Conservation (phyloP, 2,888 invertebrate species). For the Hipparchia semele region DNA sequence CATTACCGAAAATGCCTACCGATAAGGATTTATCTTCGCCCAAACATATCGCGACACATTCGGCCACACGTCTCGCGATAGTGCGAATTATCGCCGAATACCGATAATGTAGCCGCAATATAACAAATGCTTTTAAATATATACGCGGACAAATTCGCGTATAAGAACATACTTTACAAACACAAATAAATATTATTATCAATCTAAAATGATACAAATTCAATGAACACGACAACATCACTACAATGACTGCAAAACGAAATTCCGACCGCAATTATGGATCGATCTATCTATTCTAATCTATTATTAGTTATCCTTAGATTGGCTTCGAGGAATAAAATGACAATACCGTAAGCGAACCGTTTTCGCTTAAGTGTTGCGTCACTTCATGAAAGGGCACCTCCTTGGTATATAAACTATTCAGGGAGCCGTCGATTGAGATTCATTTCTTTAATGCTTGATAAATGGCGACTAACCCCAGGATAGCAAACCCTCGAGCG, state of each 20-base stretch:
- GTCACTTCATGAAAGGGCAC: conserved; percentile 9
- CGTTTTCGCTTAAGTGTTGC: conserved; percentile 26
- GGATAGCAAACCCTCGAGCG: conserved; percentile 20
- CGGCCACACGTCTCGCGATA: too few species aligned
- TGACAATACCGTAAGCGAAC: background rate
- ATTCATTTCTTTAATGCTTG: conserved; percentile 36
- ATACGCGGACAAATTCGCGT: too few species aligned
- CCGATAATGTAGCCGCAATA: too few species aligned
- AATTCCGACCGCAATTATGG: background rate
- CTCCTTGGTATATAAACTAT: conserved; percentile 28
- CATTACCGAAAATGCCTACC: too few species aligned
- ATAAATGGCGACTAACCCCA: conserved; percentile 25
- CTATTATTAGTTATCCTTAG: background rate
- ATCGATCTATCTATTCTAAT: conserved; percentile 5
- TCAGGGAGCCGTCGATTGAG: conserved; percentile 28
- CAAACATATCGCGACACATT: too few species aligned
- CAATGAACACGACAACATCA: background rate
- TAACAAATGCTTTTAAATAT: too few species aligned
- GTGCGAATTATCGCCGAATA: too few species aligned
- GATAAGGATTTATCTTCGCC: too few species aligned
- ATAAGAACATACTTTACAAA: too few species aligned
- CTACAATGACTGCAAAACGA: background rate
- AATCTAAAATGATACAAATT: background rate
- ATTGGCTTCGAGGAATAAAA: conserved; percentile 9
- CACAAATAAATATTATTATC: too few species aligned